phyloP scores from a whole-genome alignment of 2,113 vertebrate species.

The Gadus macrocephalus region DNA sequence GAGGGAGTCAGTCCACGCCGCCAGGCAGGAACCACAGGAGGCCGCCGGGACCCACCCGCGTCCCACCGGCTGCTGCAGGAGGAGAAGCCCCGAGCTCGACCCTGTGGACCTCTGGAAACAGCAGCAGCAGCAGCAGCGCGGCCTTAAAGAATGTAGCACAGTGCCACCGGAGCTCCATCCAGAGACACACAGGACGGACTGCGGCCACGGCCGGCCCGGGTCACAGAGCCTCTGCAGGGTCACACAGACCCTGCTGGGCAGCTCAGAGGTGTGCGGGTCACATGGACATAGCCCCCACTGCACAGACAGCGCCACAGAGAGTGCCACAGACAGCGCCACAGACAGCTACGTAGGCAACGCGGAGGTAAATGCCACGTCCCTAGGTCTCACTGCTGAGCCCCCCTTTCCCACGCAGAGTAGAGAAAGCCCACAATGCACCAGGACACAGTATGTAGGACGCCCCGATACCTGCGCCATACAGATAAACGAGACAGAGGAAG shows the following conservation, averaged over 20 bases:
- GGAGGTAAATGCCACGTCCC: conserved; percentile 4
- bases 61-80: conserved; percentile 9
- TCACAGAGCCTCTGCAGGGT: conserved; percentile 18
- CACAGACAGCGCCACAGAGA: neutral
- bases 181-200: conserved; percentile 5
- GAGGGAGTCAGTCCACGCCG: conserved; percentile 32
- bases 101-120: neutral
- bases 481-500: conserved; percentile 1
- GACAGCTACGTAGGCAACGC: conserved; percentile 3
- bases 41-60: conserved; percentile 5
- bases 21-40: conserved; percentile 36
- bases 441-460: neutral
- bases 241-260: conserved; percentile 1
- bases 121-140: conserved; percentile 8
- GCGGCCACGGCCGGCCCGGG: neutral
- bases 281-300: conserved; percentile 10
- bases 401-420: neutral
- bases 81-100: conserved; percentile 27
- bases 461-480: conserved; percentile 4
- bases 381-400: neutral
- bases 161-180: neutral
- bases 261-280: conserved; percentile 8
- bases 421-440: neutral
- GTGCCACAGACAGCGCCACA: conserved; percentile 5
- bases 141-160: neutral